phyloP scores from a whole-genome alignment of 1,140 invertebrate genomes.

The Drosophila nannoptera region DNA sequence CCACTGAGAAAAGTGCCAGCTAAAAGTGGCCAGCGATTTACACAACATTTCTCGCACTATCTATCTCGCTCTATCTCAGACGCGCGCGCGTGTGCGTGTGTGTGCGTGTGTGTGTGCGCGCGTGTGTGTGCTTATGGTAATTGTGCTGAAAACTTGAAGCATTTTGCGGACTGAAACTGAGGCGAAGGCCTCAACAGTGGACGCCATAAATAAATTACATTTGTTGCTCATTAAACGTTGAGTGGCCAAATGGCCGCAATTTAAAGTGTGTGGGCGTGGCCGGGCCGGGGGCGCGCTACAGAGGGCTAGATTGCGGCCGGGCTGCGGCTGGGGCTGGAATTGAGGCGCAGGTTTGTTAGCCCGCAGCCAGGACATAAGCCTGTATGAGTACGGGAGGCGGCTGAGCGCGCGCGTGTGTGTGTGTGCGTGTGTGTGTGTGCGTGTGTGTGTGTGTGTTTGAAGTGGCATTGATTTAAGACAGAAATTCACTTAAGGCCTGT shows the following conservation, averaged over 20 bases:
- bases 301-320: not conserved
- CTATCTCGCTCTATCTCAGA: slow-evolving; percentile 7
- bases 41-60: slow-evolving; percentile 32
- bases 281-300: not conserved
- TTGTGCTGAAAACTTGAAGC: slow-evolving; percentile 77
- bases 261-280: slow-evolving; percentile 32
- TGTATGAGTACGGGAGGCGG: too few relatives aligned
- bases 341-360: slow-evolving; percentile 6
- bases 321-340: not conserved
- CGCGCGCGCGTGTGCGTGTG: slow-evolving; percentile 6
- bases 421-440: slow-evolving; percentile 1
- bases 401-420: not conserved
- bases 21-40: slow-evolving; percentile 71
- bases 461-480: slow-evolving; percentile 54
- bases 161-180: slow-evolving; percentile 60
- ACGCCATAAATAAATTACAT: slow-evolving; percentile 74
- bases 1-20: slow-evolving; percentile 61
- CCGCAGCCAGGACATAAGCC: slow-evolving; percentile 23
- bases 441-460: slow-evolving; percentile 36
- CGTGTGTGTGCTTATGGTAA: slow-evolving; percentile 70
- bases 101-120: slow-evolving; percentile 2
- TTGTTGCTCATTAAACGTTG: slow-evolving; percentile 76
- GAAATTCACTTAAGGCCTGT: slow-evolving; percentile 26
- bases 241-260: slow-evolving; percentile 64
- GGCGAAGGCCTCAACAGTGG: slow-evolving; percentile 48